A percentile compares a stretch with the other conserved stretches of the same genome.
phyloP scores from a whole-genome alignment of 2,888 invertebrate species.

The Tetragnatha montana region DNA sequence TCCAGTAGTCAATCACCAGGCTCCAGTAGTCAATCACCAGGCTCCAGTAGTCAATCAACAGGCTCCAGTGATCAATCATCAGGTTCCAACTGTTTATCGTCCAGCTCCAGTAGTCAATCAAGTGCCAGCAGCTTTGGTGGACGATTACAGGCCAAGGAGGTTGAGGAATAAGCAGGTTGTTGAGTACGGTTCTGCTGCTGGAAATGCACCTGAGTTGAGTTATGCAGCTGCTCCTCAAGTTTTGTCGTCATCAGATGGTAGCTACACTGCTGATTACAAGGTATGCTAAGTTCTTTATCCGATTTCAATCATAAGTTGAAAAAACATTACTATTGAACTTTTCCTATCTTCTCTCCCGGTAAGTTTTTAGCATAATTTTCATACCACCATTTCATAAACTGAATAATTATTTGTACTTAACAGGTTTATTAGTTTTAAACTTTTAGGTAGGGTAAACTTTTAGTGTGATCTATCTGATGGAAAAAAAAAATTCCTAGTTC shows the following conservation, averaged over 20 bases:
- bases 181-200: slow-evolving; percentile 47
- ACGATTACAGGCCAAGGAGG: slow-evolving; percentile 32
- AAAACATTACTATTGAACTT: too few relatives aligned
- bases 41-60: neutral
- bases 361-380: too few relatives aligned
- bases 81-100: too few relatives aligned
- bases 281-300: slow-evolving; percentile 23
- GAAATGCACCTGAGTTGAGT: slow-evolving; percentile 51
- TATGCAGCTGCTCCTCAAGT: slow-evolving; percentile 41
- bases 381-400: too few relatives aligned
- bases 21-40: too few relatives aligned
- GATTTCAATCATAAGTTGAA: neutral
- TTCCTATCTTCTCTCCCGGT: too few relatives aligned
- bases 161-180: neutral
- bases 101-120: neutral
- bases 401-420: too few relatives aligned
- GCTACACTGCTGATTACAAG: slow-evolving; percentile 28
- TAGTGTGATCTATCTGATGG: too few relatives aligned
- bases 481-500: too few relatives aligned
- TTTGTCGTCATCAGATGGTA: slow-evolving; percentile 6
- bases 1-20: neutral
- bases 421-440: too few relatives aligned
- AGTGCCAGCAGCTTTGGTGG: neutral
- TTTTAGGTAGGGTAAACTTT: too few relatives aligned
- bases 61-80: neutral